phyloP scores from a whole-genome alignment of 2,113 vertebrate species.

The Tetraodon nigroviridis region DNA sequence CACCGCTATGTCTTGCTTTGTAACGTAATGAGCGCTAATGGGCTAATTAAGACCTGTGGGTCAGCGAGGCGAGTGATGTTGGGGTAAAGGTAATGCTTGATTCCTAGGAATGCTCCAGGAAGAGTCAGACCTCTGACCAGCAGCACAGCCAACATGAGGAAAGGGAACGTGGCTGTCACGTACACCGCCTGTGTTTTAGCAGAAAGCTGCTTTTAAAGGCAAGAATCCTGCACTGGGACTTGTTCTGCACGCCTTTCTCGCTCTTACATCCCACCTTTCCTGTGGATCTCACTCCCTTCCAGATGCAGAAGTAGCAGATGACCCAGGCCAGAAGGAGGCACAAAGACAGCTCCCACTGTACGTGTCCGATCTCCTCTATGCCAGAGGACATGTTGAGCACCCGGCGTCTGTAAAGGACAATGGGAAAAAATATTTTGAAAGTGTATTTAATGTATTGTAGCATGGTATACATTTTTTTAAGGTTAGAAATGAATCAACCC shows the following conservation, averaged over 20 bases:
- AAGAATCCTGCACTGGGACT: too few relatives aligned
- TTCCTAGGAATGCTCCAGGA: conserved; percentile 79
- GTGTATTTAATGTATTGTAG: neutral
- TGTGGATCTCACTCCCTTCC: conserved; percentile 78
- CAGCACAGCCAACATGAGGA: conserved; percentile 80
- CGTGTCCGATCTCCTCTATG: conserved; percentile 76
- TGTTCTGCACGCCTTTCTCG: neutral
- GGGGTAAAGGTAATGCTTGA: conserved; percentile 85
- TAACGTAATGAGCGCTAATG: neutral
- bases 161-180: conserved; percentile 88
- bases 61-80: conserved; percentile 78
- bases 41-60: conserved; percentile 75
- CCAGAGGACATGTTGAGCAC: conserved; percentile 80
- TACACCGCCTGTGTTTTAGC: conserved; percentile 77
- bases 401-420: conserved; percentile 49
- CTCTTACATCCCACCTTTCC: conserved; percentile 67
- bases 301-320: conserved; percentile 80
- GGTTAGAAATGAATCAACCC: too few relatives aligned
- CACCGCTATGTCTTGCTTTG: neutral
- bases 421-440: neutral
- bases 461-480: too few relatives aligned
- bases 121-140: conserved; percentile 82
- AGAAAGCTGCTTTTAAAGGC: neutral
- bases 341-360: conserved; percentile 74
- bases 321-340: conserved; percentile 75